Evolutionary conservation across 1,140 invertebrate species (phyloP), one percentile per base, ranked within the genome.

Genomic region (Saxidomus purpurata): DNA sequence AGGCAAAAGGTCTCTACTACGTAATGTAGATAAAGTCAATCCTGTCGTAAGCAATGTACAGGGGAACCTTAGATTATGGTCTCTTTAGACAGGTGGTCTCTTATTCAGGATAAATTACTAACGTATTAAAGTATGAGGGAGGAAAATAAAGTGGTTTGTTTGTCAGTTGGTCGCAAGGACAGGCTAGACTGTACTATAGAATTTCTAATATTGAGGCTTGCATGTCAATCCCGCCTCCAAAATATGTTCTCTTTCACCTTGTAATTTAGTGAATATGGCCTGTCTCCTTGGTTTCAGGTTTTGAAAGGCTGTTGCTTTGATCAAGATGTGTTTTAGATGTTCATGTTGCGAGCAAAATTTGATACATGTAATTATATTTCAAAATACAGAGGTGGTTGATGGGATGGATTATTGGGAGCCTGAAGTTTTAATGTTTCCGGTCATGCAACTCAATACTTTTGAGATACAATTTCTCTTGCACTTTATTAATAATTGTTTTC

Each of bases 321-420:
- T 79, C 49, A 79, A 34, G 40, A 47, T 79, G 43, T 79, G 76
- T 79, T 79, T 79, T 28, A 13, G 76, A 47, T 52, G 40, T 47
- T 52, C 49, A 17, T 13, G 76, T 47, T 47, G 43, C 40, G 28
- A 79, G 49, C 28, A 79, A 15, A 52, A 79, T 55, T 55, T 55
- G 76, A 79, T 79, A 79, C 43, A 15, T 79, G 19, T 79, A 79
- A 79, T 79, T 79, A 79, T 49, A 22, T 79, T 79, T 47, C 34
- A 38, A 71, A 71, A 71, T 38, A 71, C 34, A 19, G 67, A 22
- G 34, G 31, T 38, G 1, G 22, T 71, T 38, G 19, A 71, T 3
- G 25, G 67, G 67, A 71, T 71, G 67, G 17, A 71, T 71, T 38
- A 71, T 71, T 71, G 22, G 67, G 67, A 71, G 67, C n/a, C 67